phyloP scores from a whole-genome alignment of 2,888 invertebrate genomes.

The Scelioninae gen. 2 region DNA sequence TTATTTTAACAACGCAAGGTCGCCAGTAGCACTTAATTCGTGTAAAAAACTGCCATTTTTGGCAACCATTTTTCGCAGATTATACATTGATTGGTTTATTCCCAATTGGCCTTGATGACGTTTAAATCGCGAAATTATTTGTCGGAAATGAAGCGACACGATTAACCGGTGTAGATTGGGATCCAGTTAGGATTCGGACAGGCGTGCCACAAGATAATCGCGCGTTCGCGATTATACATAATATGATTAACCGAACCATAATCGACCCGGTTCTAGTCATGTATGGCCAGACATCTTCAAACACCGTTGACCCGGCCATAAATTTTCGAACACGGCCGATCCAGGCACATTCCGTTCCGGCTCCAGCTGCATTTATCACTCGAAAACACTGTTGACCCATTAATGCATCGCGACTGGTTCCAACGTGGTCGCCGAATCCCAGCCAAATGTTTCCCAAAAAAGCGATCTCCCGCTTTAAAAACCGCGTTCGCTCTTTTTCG shows the following conservation, averaged over 20 bases:
- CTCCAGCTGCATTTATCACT: constrained; percentile 24
- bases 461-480: background rate
- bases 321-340: constrained; percentile 21
- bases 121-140: background rate
- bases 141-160: constrained; percentile 16
- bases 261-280: constrained; percentile 37
- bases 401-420: constrained; percentile 22
- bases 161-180: constrained; percentile 13
- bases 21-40: too few relatives aligned
- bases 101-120: background rate
- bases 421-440: constrained; percentile 2
- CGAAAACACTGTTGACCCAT: constrained; percentile 43
- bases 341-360: constrained; percentile 14
- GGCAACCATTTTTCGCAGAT: too few relatives aligned
- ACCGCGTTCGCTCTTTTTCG: background rate
- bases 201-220: constrained; percentile 37
- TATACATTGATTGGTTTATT: too few relatives aligned
- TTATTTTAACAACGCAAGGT: too few relatives aligned
- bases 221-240: too few relatives aligned
- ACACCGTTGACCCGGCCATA: constrained; percentile 36
- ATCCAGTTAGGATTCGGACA: constrained; percentile 28
- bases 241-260: constrained; percentile 26
- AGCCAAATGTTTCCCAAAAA: constrained; percentile 8
- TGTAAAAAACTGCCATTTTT: too few relatives aligned
- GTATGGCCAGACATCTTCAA: constrained; percentile 15